Conservation (phyloP, 2,797 vertebrate species). For the Channa striata region DNA sequence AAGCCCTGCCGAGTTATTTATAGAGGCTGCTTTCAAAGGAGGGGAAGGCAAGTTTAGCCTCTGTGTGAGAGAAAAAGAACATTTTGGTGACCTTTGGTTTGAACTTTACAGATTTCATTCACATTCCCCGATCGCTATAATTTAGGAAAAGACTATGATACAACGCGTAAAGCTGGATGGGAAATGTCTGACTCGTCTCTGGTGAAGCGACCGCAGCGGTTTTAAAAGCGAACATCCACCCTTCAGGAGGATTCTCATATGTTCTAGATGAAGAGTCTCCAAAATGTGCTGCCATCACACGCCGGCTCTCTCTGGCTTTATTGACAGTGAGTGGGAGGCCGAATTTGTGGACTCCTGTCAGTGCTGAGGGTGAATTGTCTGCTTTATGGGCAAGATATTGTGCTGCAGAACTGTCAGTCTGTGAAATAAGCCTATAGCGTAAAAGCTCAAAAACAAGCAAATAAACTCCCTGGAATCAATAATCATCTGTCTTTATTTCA, state of each 20-base stretch:
- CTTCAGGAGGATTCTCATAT: conserved; percentile 22
- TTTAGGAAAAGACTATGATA: conserved; percentile 16
- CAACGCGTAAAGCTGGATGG: conserved; percentile 1
- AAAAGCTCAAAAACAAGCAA: conserved; percentile 29
- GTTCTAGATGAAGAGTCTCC: conserved; percentile 34
- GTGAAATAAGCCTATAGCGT: conserved; percentile 19
- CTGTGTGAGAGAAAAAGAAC: conserved; percentile 47
- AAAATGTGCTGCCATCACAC: conserved; percentile 26
- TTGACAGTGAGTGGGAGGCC: conserved; percentile 48
- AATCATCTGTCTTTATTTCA: conserved; percentile 2
- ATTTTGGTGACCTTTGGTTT: conserved; percentile 47
- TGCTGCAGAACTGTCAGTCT: conserved; percentile 28
- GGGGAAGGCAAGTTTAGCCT: conserved; percentile 55
- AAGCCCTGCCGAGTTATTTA: conserved; percentile 67
- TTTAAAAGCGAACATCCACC: conserved; percentile 15
- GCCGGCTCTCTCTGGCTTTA: conserved; percentile 28
- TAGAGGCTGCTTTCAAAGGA: conserved; percentile 67
- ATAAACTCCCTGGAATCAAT: conserved; percentile 26
- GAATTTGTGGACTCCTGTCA: conserved; percentile 41
- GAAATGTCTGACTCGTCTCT: conserved; percentile 22
- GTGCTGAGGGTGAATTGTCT: conserved; percentile 23
- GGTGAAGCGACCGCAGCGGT: background rate
- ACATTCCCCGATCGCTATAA: conserved; percentile 37
- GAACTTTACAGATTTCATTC: conserved; percentile 27
- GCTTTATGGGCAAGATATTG: conserved; percentile 31